Percentiles rank a stretch among this genome's conserved stretches.
Conservation (phyloP, 2,888 invertebrate species). For the Sipha maydis region DNA sequence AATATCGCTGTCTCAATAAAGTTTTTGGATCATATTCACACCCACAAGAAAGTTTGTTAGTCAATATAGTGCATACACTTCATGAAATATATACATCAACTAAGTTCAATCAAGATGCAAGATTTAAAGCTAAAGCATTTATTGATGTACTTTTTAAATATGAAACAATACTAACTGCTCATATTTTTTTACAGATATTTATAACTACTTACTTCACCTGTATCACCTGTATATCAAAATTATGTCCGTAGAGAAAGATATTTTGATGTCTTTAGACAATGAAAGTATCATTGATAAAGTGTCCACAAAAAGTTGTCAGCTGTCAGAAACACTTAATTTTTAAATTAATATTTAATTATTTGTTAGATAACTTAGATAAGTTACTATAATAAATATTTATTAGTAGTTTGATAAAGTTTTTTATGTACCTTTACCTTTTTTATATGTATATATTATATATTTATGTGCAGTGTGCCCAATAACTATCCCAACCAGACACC, state of each 20-base stretch:
- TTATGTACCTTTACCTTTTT: background rate
- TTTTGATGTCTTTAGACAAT: conserved; percentile 31
- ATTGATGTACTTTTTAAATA: background rate
- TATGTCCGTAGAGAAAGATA: conserved; percentile 38
- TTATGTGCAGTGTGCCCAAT: too few species aligned
- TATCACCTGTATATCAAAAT: conserved; percentile 11
- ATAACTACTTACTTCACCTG: conserved; percentile 8
- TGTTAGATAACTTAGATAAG: too few species aligned
- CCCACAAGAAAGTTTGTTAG: background rate
- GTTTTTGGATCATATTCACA: conserved; percentile 7
- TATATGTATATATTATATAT: too few species aligned
- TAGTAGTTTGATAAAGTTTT: background rate
- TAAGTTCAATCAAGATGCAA: background rate
- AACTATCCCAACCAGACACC: too few species aligned
- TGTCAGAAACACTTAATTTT: conserved; percentile 6
- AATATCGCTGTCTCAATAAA: conserved; percentile 1
- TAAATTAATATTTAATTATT: background rate
- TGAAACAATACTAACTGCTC: background rate
- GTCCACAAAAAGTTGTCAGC: background rate
- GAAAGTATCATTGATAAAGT: conserved; percentile 25
- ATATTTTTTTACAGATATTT: conserved; percentile 20
- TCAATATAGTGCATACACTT: background rate
- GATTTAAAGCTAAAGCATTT: background rate
- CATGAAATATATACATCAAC: background rate
- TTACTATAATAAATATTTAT: too few species aligned